Conservation (phyloP, 1,140 invertebrate genomes). For the Drosophila subobscura region DNA sequence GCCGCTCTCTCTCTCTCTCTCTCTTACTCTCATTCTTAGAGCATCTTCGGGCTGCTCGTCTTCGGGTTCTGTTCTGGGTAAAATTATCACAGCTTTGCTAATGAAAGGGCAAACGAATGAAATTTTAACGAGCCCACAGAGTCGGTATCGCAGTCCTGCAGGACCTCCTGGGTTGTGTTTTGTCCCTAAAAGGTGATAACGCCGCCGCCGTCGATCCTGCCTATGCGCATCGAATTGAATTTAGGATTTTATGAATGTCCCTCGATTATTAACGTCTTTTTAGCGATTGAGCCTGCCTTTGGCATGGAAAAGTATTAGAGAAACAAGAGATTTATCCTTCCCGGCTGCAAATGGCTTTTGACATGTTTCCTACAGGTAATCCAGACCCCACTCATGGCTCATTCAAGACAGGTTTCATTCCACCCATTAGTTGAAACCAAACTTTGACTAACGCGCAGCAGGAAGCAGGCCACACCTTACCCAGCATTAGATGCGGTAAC, state of each 20-base stretch:
- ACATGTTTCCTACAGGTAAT: not conserved
- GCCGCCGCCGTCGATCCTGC: slow-evolving; percentile 52
- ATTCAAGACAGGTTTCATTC: slow-evolving; percentile 22
- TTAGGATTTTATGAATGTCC: slow-evolving; percentile 38
- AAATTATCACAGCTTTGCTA: slow-evolving; percentile 75
- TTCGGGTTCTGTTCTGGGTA: slow-evolving; percentile 46
- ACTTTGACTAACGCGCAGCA: slow-evolving; percentile 41
- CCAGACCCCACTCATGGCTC: slow-evolving; percentile 9
- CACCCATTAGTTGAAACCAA: slow-evolving; percentile 14
- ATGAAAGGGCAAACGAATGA: slow-evolving; percentile 77
- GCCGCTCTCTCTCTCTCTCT: not conserved
- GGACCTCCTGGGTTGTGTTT: slow-evolving; percentile 68
- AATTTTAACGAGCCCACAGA: slow-evolving; percentile 72
- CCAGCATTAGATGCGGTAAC: slow-evolving; percentile 29
- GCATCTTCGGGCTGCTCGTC: slow-evolving; percentile 6
- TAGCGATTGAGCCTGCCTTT: slow-evolving; percentile 31
- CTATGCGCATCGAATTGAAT: slow-evolving; percentile 53
- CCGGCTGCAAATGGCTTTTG: slow-evolving; percentile 4
- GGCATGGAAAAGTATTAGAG: not conserved
- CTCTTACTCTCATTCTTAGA: slow-evolving; percentile 16
- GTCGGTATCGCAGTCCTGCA: slow-evolving; percentile 27
- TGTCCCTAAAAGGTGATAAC: slow-evolving; percentile 77
- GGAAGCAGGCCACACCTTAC: slow-evolving; percentile 14
- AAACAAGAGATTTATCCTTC: not conserved
- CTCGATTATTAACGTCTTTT: slow-evolving; percentile 72